Conservation (phyloP, 2,797 vertebrate species). For the Mionectes olivaceus region DNA sequence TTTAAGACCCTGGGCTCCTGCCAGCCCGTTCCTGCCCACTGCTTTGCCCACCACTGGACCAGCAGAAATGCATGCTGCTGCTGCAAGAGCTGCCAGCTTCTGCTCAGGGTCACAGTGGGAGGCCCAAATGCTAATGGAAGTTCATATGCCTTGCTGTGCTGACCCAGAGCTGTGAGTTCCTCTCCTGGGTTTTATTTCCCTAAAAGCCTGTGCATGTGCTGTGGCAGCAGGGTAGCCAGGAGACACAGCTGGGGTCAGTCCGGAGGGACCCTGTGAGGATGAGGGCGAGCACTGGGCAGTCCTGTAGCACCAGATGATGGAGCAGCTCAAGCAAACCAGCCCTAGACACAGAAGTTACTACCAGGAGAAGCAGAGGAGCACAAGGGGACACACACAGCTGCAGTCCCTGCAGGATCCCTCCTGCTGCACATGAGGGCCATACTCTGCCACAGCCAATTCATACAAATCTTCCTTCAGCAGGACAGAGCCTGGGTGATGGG, state of each 20-base stretch:
- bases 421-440: fast-evolving
- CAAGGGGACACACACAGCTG: fast-evolving
- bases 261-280: not conserved
- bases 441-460: not conserved
- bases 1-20: not conserved
- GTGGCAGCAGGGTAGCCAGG: not conserved
- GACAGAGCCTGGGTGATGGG: not conserved
- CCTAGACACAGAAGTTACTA: not conserved
- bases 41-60: fast-evolving
- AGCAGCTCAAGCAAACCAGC: not conserved
- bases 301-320: not conserved
- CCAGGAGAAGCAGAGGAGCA: not conserved
- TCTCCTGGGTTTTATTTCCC: not conserved
- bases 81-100: not conserved
- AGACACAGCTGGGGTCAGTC: fast-evolving
- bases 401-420: not conserved
- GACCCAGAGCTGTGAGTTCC: not conserved
- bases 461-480: not conserved
- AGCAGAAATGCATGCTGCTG: not conserved
- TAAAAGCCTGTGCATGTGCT: not conserved
- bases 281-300: not conserved
- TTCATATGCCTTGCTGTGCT: not conserved
- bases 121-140: not conserved
- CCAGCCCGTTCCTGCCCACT: not conserved
- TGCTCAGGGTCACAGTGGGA: fast-evolving